Percentiles rank a stretch among this genome's conserved stretches.
Evolutionary conservation across 2,113 vertebrate species (phyloP).

Genomic region (Oryctolagus cuniculus): DNA sequence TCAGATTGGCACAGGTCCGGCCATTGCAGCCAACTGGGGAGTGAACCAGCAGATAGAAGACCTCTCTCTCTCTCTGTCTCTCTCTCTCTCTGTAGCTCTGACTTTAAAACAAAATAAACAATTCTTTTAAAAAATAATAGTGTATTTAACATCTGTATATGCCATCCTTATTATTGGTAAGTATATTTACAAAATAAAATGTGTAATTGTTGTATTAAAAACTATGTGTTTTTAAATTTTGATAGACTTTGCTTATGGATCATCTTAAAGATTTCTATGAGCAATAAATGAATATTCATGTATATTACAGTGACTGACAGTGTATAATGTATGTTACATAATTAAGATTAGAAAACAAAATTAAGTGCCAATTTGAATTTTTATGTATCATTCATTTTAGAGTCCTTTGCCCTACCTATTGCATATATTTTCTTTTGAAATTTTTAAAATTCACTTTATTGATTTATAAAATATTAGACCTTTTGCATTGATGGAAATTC

Average conservation of each 20-base stretch:
- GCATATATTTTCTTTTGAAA: neutral
- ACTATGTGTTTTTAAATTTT: neutral
- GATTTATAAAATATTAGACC: neutral
- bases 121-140: neutral
- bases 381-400: neutral
- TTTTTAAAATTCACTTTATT: neutral
- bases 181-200: neutral
- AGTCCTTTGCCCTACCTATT: neutral
- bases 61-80: too few relatives aligned
- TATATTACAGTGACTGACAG: neutral
- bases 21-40: too few relatives aligned
- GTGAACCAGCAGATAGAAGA: too few relatives aligned
- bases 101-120: too few relatives aligned
- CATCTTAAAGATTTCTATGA: neutral
- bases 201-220: neutral
- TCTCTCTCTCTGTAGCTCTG: too few relatives aligned
- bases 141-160: neutral
- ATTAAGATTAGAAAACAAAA: neutral
- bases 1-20: too few relatives aligned
- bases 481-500: neutral
- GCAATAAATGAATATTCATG: neutral
- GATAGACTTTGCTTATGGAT: neutral
- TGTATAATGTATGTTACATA: neutral
- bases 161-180: neutral
- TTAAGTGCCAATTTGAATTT: neutral